These are phyloP conservation scores for Leucophenga varia DNA, from an alignment of 1,140 invertebrate genomes.

Conservation along the genomic window DNA sequence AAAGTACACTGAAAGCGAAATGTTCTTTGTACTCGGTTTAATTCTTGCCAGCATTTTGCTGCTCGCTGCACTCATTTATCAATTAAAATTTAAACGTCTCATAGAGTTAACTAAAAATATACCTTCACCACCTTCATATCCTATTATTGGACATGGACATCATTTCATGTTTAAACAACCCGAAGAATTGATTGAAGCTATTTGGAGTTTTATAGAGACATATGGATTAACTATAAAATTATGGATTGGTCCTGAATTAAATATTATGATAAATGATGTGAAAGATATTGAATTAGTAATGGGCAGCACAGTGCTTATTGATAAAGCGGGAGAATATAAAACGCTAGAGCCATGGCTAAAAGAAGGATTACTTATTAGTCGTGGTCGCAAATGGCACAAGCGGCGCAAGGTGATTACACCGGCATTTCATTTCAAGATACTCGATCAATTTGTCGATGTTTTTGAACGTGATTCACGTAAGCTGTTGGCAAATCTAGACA, in stretches of 20 bases:
- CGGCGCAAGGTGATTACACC: conserved; percentile 80
- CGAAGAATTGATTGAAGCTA: conserved; percentile 18
- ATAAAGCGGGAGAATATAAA: conserved; percentile 59
- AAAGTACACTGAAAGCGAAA: no score
- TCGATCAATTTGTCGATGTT: conserved; percentile 70
- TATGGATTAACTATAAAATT: conserved; percentile 31
- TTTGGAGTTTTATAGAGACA: no score
- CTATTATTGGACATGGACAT: conserved; percentile 42
- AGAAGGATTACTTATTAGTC: conserved; percentile 69
- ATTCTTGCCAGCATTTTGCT: conserved; percentile 29
- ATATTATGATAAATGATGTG: conserved; percentile 33
- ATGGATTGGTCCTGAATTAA: conserved; percentile 34
- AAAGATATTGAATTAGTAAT: conserved; percentile 36
- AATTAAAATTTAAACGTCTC: conserved; percentile 38
- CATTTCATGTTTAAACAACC: conserved; percentile 37
- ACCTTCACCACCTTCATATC: conserved; percentile 32
- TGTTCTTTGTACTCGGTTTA: no score
- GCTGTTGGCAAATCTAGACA: conserved; percentile 59
- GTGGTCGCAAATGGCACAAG: conserved; percentile 70
- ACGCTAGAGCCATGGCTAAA: conserved; percentile 73
- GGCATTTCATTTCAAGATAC: conserved; percentile 82
- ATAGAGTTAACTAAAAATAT: conserved; percentile 39
- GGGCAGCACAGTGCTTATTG: conserved; percentile 26
- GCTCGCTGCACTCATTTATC: conserved; percentile 32
- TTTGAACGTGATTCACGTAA: conserved; percentile 70